A percentile compares a stretch with the other conserved stretches of the same genome.
Evolutionary conservation across 2,113 vertebrate genomes (phyloP).

Genomic region (Zosterops japonicus): DNA sequence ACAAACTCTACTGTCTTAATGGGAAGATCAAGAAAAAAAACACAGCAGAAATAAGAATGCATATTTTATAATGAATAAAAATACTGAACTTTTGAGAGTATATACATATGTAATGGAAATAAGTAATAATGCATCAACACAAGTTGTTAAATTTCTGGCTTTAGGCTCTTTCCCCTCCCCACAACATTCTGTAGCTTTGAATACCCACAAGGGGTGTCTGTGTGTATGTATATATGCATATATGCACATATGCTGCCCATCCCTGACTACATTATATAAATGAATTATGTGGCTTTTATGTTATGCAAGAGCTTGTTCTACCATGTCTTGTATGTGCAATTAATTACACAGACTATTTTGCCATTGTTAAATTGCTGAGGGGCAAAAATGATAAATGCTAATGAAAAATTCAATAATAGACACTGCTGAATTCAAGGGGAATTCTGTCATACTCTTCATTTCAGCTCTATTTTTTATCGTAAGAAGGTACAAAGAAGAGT

Average conservation of each 20-base stretch:
- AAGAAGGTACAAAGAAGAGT: background rate
- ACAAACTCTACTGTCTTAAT: background rate
- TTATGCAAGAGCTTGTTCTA: constrained; percentile 38
- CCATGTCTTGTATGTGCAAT: constrained; percentile 27
- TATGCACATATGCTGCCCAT: constrained; percentile 1
- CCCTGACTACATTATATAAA: background rate
- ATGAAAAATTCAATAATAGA: constrained; percentile 37
- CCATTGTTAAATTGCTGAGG: constrained; percentile 5
- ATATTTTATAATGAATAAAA: background rate
- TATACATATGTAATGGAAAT: background rate
- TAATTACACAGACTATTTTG: constrained; percentile 17
- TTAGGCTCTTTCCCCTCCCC: background rate
- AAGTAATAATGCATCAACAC: background rate
- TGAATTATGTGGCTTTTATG: constrained; percentile 16
- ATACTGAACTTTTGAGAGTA: background rate
- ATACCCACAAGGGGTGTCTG: background rate
- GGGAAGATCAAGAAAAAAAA: background rate
- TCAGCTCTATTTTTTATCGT: background rate
- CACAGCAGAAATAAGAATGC: background rate
- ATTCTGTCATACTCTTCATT: background rate
- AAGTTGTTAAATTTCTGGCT: background rate
- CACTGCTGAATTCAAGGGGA: background rate
- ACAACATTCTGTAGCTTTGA: background rate
- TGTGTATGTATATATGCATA: background rate
- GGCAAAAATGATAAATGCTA: constrained; percentile 23